These are phyloP conservation scores for Antedon mediterranea DNA, from an alignment of 53 echinoderm and acorn worm species.

Conservation along the genomic window DNA sequence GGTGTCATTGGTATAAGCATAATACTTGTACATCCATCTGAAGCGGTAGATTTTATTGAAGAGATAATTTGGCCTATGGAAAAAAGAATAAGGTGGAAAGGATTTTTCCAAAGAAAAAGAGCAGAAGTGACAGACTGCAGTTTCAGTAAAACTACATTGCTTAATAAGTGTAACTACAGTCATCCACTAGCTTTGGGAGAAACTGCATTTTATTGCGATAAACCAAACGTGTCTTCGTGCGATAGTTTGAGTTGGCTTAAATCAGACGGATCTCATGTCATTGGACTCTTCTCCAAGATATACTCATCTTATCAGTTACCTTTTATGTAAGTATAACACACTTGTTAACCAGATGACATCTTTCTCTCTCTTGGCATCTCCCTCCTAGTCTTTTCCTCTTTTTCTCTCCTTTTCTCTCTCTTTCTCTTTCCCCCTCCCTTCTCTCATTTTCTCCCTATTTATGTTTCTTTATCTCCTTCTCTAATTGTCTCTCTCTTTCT, in stretches of 20 bases:
- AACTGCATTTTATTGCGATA: slow-evolving; percentile 32
- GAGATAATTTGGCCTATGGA: slow-evolving; percentile 13
- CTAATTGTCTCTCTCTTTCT: too few species aligned
- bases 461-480: too few species aligned
- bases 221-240: slow-evolving; percentile 18
- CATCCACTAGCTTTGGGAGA: slow-evolving; percentile 29
- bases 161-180: slow-evolving; percentile 18
- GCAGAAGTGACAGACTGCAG: not conserved
- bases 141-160: slow-evolving; percentile 9
- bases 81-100: slow-evolving; percentile 19
- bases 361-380: too few species aligned
- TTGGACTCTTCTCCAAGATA: too few species aligned
- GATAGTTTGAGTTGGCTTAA: not conserved
- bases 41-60: slow-evolving; percentile 29
- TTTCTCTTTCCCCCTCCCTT: too few species aligned
- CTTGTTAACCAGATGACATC: too few species aligned
- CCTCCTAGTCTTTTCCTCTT: too few species aligned
- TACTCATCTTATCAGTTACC: too few species aligned
- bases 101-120: not conserved
- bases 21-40: slow-evolving; percentile 33
- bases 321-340: too few species aligned
- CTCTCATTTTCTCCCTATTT: too few species aligned
- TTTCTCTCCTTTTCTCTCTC: too few species aligned
- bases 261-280: not conserved
- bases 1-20: slow-evolving; percentile 23